phyloP scores from a whole-genome alignment of 2,888 invertebrate genomes.

The Boloria selene region DNA sequence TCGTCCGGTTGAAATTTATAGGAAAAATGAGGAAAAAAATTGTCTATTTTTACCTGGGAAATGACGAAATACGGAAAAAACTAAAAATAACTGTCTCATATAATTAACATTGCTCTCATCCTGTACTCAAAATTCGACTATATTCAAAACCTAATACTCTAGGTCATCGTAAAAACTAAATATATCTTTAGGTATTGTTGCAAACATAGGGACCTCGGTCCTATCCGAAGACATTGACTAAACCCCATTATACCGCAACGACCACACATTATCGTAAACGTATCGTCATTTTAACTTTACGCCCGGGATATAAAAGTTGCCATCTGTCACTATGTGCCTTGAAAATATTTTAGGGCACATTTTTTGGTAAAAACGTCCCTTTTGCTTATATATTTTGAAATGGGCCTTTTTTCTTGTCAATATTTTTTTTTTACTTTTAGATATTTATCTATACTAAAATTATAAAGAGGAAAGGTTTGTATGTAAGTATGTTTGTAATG shows the following conservation, averaged over 20 bases:
- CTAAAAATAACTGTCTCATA: no score
- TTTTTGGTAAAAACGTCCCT: slow-evolving; percentile 22
- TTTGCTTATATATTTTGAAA: slow-evolving; percentile 8
- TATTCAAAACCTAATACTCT: no score
- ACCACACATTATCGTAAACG: slow-evolving; percentile 67
- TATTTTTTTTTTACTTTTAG: not conserved
- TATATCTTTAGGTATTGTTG: slow-evolving; percentile 35
- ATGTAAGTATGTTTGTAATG: no score
- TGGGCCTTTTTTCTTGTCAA: slow-evolving; percentile 2
- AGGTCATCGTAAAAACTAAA: slow-evolving; percentile 29
- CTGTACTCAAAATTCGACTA: no score
- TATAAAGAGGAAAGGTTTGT: no score
- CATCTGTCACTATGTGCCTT: slow-evolving; percentile 34
- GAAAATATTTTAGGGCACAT: slow-evolving; percentile 34
- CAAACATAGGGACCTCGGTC: slow-evolving; percentile 50
- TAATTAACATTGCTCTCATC: no score
- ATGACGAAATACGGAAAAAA: no score
- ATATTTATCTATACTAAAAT: no score
- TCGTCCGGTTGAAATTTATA: no score
- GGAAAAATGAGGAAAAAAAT: no score
- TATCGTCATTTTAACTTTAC: slow-evolving; percentile 68
- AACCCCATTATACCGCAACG: slow-evolving; percentile 61
- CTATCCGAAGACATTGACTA: slow-evolving; percentile 49
- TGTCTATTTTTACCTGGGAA: no score
- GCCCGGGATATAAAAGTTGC: slow-evolving; percentile 55